Conservation (phyloP, 2,888 invertebrate genomes). For the Punctoribates punctum region DNA sequence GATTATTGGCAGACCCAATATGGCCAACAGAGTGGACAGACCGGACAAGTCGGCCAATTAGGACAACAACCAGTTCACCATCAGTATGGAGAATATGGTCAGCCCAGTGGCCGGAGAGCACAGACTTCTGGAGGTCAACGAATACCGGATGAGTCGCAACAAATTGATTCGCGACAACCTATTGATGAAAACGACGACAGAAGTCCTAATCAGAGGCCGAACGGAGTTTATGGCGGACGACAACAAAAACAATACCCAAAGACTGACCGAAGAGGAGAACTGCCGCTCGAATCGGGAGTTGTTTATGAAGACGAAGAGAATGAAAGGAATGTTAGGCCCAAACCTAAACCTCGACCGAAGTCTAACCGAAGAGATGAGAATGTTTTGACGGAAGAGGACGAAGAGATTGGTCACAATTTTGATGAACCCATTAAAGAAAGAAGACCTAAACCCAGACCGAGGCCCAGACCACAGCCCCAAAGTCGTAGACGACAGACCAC, state of each 20-base stretch:
- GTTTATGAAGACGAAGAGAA: slow-evolving; percentile 1
- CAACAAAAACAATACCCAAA: not conserved
- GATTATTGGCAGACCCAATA: not conserved
- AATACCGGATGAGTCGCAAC: slow-evolving; percentile 1
- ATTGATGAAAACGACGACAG: not conserved
- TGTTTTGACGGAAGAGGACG: not conserved
- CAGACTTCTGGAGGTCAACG: not conserved
- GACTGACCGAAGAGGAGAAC: slow-evolving; percentile 10
- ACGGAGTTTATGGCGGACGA: not conserved
- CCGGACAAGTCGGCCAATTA: not conserved
- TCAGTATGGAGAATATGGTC: not conserved
- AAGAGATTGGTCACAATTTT: not conserved
- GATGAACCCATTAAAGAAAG: slow-evolving; percentile 10
- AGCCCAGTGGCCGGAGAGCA: not conserved
- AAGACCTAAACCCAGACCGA: not conserved
- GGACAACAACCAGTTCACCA: not conserved
- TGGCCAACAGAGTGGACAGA: not conserved
- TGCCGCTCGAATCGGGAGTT: not conserved
- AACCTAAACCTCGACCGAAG: not conserved
- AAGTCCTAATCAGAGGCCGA: not conserved
- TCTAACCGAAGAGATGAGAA: not conserved
- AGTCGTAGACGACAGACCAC: not conserved
- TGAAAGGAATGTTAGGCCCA: not conserved
- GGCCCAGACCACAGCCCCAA: not conserved
- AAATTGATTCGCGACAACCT: not conserved